These are phyloP conservation scores for Agrochola lota DNA, from an alignment of 2,888 invertebrate genomes.

Conservation along the genomic window DNA sequence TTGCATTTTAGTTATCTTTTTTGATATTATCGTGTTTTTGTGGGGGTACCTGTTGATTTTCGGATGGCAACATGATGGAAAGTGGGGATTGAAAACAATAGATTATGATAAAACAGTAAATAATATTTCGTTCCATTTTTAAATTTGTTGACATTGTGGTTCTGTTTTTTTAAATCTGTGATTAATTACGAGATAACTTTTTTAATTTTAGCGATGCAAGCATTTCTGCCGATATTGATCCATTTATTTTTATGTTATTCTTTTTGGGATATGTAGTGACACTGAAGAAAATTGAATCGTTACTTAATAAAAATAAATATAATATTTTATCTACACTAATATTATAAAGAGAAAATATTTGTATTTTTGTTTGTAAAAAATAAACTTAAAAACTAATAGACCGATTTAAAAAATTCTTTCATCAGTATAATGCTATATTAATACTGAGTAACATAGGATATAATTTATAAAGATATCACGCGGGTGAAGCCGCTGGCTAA, in stretches of 20 bases:
- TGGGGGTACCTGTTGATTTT: constrained; percentile 66
- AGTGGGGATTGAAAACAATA: constrained; percentile 33
- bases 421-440: no score
- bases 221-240: constrained; percentile 16
- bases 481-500: no score
- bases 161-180: background rate
- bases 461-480: no score
- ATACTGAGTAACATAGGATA: no score
- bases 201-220: constrained; percentile 10
- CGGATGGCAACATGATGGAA: constrained; percentile 45
- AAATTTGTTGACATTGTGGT: constrained; percentile 23
- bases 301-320: background rate
- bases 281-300: background rate
- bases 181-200: background rate
- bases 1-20: constrained; percentile 44
- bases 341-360: no score
- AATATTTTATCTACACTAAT: no score
- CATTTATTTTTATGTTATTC: background rate
- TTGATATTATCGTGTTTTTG: constrained; percentile 17
- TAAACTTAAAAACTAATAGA: no score
- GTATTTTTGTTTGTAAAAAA: no score
- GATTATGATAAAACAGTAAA: constrained; percentile 28
- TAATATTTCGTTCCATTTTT: background rate
- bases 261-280: background rate
- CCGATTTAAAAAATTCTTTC: no score